Evolutionary conservation across 2,888 invertebrate genomes (phyloP).

Genomic region (Synanthedon tipuliformis): DNA sequence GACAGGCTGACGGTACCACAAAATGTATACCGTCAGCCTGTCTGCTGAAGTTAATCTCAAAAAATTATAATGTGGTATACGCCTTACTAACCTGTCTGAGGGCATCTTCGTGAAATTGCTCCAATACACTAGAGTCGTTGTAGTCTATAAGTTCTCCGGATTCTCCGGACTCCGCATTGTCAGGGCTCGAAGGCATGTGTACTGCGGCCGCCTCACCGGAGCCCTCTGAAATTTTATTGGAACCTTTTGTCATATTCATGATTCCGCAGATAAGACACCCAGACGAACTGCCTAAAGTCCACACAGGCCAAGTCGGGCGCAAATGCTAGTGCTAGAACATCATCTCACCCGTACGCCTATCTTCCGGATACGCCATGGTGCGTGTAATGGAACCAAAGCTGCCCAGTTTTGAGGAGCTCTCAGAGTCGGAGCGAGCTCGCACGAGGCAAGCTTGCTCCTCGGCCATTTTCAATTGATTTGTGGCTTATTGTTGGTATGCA

Average conservation of each 20-base stretch:
- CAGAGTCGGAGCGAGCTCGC: slow-evolving; percentile 63
- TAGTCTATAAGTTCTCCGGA: slow-evolving; percentile 70
- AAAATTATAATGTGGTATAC: too few species aligned
- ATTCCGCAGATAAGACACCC: too few species aligned
- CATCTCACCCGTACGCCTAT: slow-evolving; percentile 31
- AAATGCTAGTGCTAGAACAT: background rate
- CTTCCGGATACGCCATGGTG: slow-evolving; percentile 55
- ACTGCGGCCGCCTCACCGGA: slow-evolving; percentile 45
- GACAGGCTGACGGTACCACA: too few species aligned
- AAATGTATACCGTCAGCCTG: too few species aligned
- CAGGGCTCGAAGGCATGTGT: slow-evolving; percentile 35
- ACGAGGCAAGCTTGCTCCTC: slow-evolving; percentile 74
- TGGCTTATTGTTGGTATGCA: slow-evolving; percentile 8
- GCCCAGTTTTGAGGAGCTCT: slow-evolving; percentile 49
- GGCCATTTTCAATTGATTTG: slow-evolving; percentile 45
- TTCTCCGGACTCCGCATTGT: slow-evolving; percentile 38
- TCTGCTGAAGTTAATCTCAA: too few species aligned
- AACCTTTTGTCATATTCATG: too few species aligned
- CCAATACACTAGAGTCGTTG: slow-evolving; percentile 72
- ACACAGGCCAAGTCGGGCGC: too few species aligned
- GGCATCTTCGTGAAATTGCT: slow-evolving; percentile 83
- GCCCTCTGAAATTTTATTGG: slow-evolving; percentile 29
- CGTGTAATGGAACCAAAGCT: slow-evolving; percentile 46
- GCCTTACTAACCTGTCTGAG: slow-evolving; percentile 68
- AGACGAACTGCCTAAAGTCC: too few species aligned